Base-by-base conservation (phyloP, 1,140 invertebrate genomes). In the Drosophila dunni region DNA sequence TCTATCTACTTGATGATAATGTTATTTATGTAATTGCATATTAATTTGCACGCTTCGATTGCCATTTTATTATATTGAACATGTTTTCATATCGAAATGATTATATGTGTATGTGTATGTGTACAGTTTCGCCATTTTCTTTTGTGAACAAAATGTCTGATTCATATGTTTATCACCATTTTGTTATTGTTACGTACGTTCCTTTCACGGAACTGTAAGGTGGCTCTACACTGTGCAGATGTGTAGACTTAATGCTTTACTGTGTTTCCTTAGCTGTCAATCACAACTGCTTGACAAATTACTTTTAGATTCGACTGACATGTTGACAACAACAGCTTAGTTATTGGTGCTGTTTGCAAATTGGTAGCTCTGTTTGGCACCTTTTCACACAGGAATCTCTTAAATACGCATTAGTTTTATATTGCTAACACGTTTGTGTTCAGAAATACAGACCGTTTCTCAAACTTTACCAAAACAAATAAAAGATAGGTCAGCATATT, bases 201-300 rank as follows among this genome's bases (percentile, higher is more conserved):
- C 68, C 57, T 77, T 80, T 64, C 33, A 48, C 61, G 51, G 34
- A 1, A 13, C 13, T 13, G 20, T 3, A 5, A 33, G 29, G 13
- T 48, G 7, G 5, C 24, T 54, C 34, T 64, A 10, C 24, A 36
- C 33, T n/a, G 17, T 9, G 60, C 2, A 20, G 17, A 20, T 78
- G 20, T 48, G n/a, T n/a, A n/a, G 38, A 44, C 50, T 78, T 79
- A 60, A 51, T 78, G 73, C 77, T 40, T 78, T 70, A 51, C 64
- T 78, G 70, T 70, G 56, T 78, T 66, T 75, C 70, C 82, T 83
- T 69, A 75, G 74, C 84, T 89, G 84, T 81, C 84, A 89, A 89
- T 89, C 84, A 89, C 84, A 89, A 89, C 80, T 81, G 84, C 53
- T 81, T 89, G 84, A 89, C 84, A 89, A 89, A 89, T 89, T 89